phyloP scores from a whole-genome alignment of 2,888 invertebrate species.

The Sesamia inferens region DNA sequence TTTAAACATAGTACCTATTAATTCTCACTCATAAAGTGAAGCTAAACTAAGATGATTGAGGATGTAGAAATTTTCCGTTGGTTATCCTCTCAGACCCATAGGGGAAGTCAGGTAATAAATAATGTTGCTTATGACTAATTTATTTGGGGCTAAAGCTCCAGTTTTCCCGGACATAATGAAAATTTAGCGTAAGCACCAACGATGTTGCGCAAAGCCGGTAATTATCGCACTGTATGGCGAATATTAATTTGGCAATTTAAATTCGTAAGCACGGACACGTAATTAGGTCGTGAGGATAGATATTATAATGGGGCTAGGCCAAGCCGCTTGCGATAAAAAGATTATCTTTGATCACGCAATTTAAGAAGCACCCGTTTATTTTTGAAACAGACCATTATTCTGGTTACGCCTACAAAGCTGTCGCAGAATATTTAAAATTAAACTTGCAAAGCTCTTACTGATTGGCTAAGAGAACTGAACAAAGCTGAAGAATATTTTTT shows the following conservation, averaged over 20 bases:
- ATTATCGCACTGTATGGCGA: conserved; percentile 38
- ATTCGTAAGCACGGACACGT: conserved; percentile 53
- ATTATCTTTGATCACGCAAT: conserved; percentile 22
- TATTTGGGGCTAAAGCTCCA: conserved; percentile 30
- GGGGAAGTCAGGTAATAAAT: conserved; percentile 40
- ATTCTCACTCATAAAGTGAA: not conserved
- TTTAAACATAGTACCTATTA: not conserved
- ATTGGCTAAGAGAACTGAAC: not conserved
- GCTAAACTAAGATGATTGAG: not conserved
- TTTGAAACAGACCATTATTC: not conserved
- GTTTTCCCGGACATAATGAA: conserved; percentile 37
- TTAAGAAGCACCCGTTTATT: not conserved
- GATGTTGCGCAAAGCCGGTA: conserved; percentile 48
- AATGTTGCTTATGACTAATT: conserved; percentile 40
- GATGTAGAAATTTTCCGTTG: not conserved
- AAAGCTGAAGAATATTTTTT: too few relatives aligned
- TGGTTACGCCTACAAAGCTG: conserved; percentile 6
- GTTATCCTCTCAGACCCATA: conserved; percentile 14
- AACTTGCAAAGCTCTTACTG: not conserved
- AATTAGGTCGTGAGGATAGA: conserved; percentile 42
- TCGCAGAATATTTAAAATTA: not conserved
- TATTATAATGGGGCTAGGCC: conserved; percentile 32
- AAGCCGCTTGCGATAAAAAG: conserved; percentile 12
- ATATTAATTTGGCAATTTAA: conserved; percentile 57
- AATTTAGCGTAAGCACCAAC: conserved; percentile 47